A percentile compares a stretch with the other conserved stretches of the same genome.
phyloP scores from a whole-genome alignment of 2,113 vertebrate species.

The Thalassarche chlororhynchos region DNA sequence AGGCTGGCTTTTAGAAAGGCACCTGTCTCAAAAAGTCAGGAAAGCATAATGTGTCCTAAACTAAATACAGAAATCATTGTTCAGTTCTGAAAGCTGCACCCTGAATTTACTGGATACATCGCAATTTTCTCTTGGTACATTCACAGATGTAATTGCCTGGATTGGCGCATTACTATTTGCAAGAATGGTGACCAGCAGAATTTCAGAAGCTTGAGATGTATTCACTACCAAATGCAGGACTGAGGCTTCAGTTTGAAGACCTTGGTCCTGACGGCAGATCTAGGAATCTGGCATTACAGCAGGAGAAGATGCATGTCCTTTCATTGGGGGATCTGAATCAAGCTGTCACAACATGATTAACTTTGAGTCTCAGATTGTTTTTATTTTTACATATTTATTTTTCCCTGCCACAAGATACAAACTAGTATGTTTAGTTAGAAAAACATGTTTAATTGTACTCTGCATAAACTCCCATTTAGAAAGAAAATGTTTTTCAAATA shows the following conservation, averaged over 20 bases:
- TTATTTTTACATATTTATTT: constrained; percentile 67
- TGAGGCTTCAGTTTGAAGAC: not conserved
- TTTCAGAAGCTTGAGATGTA: not conserved
- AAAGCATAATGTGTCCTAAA: not conserved
- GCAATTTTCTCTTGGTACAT: not conserved
- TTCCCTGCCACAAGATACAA: constrained; percentile 62
- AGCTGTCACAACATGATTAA: not conserved
- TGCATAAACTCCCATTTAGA: constrained; percentile 59
- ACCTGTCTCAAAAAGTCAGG: not conserved
- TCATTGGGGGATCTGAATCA: not conserved
- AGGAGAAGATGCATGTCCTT: not conserved
- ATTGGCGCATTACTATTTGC: not conserved
- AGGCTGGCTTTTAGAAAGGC: not conserved
- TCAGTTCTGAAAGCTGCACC: not conserved
- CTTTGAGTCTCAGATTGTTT: constrained; percentile 42
- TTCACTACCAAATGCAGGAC: not conserved
- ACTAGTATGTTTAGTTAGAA: constrained; percentile 64
- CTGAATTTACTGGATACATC: not conserved
- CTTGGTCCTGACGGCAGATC: not conserved
- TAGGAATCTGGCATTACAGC: not conserved
- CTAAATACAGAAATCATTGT: not conserved
- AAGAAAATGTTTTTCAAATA: constrained; percentile 70
- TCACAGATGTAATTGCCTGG: not conserved
- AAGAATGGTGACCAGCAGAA: not conserved
- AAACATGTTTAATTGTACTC: constrained; percentile 67